Percentiles rank a stretch among this genome's conserved stretches.
These are phyloP conservation scores for Fringilla coelebs DNA, from an alignment of 2,797 vertebrate genomes.

Conservation along the genomic window DNA sequence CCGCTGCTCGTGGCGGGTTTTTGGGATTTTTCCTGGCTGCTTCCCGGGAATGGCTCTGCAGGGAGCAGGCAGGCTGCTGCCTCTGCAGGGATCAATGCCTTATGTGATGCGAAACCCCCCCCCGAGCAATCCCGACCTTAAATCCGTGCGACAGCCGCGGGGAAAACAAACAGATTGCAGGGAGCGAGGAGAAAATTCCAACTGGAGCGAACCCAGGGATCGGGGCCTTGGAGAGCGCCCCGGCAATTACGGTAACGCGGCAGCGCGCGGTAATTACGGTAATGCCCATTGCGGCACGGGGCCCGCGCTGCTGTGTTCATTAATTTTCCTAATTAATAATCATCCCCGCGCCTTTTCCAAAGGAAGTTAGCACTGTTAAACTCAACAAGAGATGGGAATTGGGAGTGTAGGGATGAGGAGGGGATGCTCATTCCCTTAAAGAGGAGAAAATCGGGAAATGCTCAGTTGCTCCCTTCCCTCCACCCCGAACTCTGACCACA, in stretches of 20 bases:
- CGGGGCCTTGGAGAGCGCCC: background rate
- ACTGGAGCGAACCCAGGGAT: background rate
- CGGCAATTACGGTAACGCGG: background rate
- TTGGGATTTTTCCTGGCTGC: background rate
- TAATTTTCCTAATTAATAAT: background rate
- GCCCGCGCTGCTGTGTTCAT: background rate
- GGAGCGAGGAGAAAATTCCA: background rate
- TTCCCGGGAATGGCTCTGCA: background rate
- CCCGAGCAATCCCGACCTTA: background rate
- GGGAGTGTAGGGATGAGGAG: background rate
- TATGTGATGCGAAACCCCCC: background rate
- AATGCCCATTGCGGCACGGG: background rate
- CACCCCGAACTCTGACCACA: accelerated
- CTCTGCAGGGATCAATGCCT: background rate
- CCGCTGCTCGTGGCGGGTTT: accelerated
- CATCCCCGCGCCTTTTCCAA: background rate
- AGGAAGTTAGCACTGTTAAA: background rate
- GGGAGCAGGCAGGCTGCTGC: background rate
- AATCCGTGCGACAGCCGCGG: background rate
- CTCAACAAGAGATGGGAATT: background rate
- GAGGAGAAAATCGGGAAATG: background rate
- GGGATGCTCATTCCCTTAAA: background rate
- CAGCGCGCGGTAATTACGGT: background rate
- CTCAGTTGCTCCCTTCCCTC: background rate
- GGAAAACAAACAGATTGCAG: background rate